These are phyloP conservation scores for Cariama cristata DNA, from an alignment of 2,113 vertebrate species.

Conservation along the genomic window DNA sequence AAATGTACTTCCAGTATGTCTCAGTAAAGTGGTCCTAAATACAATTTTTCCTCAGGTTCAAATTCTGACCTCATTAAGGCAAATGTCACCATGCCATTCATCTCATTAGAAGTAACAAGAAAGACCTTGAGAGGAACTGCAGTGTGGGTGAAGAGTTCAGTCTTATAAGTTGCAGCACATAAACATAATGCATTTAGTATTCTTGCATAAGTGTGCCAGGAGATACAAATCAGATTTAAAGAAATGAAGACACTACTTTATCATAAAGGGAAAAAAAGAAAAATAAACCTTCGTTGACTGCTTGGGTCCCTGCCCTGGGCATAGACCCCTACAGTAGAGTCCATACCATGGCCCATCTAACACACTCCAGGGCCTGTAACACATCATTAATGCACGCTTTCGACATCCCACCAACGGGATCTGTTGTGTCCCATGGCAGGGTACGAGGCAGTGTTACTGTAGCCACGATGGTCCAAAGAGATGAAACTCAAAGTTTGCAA, in stretches of 20 bases:
- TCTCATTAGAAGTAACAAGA: background rate
- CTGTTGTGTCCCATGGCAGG: background rate
- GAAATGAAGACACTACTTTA: background rate
- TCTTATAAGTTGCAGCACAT: background rate
- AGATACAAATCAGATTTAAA: background rate
- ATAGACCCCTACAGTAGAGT: background rate
- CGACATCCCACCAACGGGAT: background rate
- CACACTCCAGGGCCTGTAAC: background rate
- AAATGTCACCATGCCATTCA: background rate
- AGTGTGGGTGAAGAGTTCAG: background rate
- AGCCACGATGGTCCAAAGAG: background rate
- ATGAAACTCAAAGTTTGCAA: background rate
- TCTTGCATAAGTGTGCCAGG: background rate
- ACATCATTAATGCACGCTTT: background rate
- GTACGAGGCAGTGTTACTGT: fast-evolving
- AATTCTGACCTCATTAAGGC: background rate
- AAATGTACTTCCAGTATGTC: background rate
- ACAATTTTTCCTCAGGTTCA: background rate
- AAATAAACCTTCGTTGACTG: background rate
- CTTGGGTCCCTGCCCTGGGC: background rate
- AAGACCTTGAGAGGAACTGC: background rate
- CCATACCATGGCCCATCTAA: background rate
- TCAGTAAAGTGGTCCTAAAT: background rate
- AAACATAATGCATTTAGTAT: background rate
- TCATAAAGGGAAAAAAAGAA: background rate